Percentiles rank a stretch among this genome's conserved stretches.
Evolutionary conservation across 2,888 invertebrate genomes (phyloP).

Genomic region (Plagodis dolabraria): DNA sequence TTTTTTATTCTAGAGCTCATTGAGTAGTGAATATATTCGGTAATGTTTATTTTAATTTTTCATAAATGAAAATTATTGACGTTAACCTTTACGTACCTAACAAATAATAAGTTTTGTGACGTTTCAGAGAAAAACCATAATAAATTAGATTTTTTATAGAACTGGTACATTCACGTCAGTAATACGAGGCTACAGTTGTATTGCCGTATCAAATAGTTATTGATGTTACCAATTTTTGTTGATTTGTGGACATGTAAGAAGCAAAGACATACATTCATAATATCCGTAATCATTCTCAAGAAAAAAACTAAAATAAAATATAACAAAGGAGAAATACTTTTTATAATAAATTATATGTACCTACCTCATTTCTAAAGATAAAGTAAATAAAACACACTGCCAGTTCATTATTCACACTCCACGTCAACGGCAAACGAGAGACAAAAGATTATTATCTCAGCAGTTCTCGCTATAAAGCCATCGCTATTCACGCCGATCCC

Average conservation of each 20-base stretch:
- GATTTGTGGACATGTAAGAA: too few relatives aligned
- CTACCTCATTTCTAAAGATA: constrained; percentile 10
- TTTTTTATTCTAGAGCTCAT: too few relatives aligned
- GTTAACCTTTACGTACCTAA: neutral
- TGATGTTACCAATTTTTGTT: too few relatives aligned
- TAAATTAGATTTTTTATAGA: too few relatives aligned
- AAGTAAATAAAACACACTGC: constrained; percentile 17
- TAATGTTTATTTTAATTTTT: neutral
- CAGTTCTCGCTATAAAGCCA: constrained; percentile 49
- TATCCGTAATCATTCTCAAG: neutral
- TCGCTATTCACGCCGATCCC: constrained; percentile 41
- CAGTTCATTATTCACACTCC: constrained; percentile 41
- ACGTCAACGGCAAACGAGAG: constrained; percentile 44
- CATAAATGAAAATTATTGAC: neutral
- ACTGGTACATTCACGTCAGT: too few relatives aligned
- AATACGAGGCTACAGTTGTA: too few relatives aligned
- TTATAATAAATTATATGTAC: neutral
- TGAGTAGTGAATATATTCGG: neutral
- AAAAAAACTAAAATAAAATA: too few relatives aligned
- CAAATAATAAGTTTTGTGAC: neutral
- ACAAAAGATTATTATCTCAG: constrained; percentile 54
- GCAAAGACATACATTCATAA: too few relatives aligned
- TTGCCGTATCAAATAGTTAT: too few relatives aligned
- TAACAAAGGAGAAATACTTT: neutral
- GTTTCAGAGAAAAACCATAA: too few relatives aligned